Base-by-base conservation (phyloP, 2,888 invertebrate genomes). In the Lordiphosa andalusiaca region DNA sequence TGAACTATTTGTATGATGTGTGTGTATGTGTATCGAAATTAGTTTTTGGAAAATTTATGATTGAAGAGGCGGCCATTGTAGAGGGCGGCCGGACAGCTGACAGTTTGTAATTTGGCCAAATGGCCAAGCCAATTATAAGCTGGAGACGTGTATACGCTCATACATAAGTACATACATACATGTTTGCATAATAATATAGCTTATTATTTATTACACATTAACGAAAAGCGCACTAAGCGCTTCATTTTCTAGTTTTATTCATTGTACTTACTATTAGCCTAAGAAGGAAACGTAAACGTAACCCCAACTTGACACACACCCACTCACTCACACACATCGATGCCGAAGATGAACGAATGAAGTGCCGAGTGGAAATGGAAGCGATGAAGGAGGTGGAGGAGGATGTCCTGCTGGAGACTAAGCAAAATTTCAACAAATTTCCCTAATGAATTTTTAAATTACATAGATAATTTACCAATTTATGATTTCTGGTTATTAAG, bases 221-320 rank as follows among this genome's bases (percentile, higher is more conserved):
- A 69, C 49, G 56, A 49, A 67, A 78, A 78, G 80, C 75, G 80
- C 69, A 77, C 62, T 81, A 76, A 73, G 78, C 58, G 75, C 78
- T 61, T 44, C 48, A 66, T 60, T 50, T 63, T 53, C 55, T 70
- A 80, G 76, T 63, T 51, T 47, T 53, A 68, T 53, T 54, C 55
- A 69, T 70, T 73, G 60, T 77, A 71, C 51, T 39, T 77, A 71
- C 51, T 39, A 48, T 49, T 67, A 72, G 62, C 52, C 61, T 56
- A 63, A 64, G 73, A 58, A 44, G 41, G 39, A 41, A 37, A 13
- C 56, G 46, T 39, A 50, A 50, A 50, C 39, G 30, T 30, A 50
- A 50, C 41, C 50, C 36, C 23, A 54, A 35, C 41, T 39, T 53
- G 44, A 49, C 49, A 41, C 42, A 30, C 42, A 42, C 25, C 13